Conservation (phyloP, 2,113 vertebrate genomes). For the Pelobates fuscus region DNA sequence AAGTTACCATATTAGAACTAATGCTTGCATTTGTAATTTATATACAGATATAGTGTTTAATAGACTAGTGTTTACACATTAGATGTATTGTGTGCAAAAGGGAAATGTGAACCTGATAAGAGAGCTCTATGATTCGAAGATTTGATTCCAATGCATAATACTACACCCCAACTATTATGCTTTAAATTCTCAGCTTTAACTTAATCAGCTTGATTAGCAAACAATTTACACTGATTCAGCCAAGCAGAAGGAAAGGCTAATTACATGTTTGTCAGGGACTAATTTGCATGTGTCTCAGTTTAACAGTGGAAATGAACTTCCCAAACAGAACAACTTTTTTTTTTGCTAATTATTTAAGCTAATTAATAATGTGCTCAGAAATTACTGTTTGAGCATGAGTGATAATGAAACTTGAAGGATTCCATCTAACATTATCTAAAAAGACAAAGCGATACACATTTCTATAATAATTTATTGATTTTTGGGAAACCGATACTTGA, state of each 20-base stretch:
- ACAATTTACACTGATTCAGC: conserved; percentile 49
- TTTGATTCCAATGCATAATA: conserved; percentile 10
- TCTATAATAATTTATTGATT: no score
- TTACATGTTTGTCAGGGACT: conserved; percentile 47
- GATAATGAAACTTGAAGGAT: conserved; percentile 6
- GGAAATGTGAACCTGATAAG: no score
- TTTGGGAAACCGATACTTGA: no score
- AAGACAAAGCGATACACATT: no score
- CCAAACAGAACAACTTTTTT: conserved; percentile 44
- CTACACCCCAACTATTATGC: conserved; percentile 28
- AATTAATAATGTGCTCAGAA: conserved; percentile 43
- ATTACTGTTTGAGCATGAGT: neutral
- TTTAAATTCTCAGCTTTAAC: conserved; percentile 28
- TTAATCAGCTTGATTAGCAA: conserved; percentile 45
- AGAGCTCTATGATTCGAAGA: neutral
- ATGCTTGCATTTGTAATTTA: no score
- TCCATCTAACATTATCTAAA: neutral
- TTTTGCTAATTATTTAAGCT: conserved; percentile 38
- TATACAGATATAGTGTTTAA: no score
- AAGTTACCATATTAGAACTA: no score
- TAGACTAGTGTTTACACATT: no score
- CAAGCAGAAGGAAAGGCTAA: conserved; percentile 50
- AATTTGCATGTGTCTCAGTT: conserved; percentile 51
- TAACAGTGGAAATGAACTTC: conserved; percentile 49
- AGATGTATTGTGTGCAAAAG: no score